Evolutionary conservation across 2,113 vertebrate species (phyloP).

Genomic region (Glareola pratincola): DNA sequence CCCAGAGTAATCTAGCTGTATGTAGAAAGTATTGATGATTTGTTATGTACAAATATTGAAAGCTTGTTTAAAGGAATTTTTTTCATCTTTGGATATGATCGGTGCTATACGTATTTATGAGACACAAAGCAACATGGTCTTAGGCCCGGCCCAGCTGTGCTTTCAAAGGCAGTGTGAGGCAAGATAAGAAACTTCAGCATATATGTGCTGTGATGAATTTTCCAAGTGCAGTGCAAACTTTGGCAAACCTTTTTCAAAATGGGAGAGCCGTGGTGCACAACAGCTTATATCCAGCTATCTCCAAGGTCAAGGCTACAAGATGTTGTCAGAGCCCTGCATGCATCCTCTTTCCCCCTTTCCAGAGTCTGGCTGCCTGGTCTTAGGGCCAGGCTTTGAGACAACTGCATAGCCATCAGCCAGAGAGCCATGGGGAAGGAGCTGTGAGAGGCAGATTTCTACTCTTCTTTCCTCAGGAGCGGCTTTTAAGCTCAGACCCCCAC

Average conservation of each 20-base stretch:
- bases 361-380: background rate
- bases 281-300: background rate
- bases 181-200: background rate
- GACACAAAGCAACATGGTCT: background rate
- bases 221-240: background rate
- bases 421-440: background rate
- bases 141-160: background rate
- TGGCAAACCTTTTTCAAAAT: background rate
- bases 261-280: background rate
- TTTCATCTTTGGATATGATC: background rate
- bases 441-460: background rate
- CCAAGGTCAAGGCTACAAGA: background rate
- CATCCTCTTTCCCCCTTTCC: background rate
- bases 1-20: background rate
- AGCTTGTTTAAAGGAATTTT: background rate
- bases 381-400: background rate
- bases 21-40: background rate
- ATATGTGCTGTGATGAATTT: background rate
- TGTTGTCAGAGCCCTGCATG: background rate
- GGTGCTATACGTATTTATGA: background rate
- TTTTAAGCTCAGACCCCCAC: background rate
- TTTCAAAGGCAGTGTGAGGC: background rate
- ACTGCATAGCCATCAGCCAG: background rate
- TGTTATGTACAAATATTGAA: background rate
- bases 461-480: background rate